Conservation (phyloP, 2,113 vertebrate species). For the Gnathonemus longibarbis region DNA sequence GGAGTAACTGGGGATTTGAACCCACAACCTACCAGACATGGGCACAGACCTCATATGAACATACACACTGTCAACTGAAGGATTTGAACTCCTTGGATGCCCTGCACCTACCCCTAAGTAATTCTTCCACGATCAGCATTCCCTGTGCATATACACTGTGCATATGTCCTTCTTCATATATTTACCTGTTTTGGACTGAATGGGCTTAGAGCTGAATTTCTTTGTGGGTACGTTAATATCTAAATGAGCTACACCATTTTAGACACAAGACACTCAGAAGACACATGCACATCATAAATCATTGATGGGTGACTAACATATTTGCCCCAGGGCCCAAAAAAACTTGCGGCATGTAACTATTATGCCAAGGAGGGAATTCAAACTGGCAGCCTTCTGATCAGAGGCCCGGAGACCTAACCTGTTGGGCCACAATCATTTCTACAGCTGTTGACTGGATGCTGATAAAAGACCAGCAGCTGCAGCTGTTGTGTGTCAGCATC, state of each 20-base stretch:
- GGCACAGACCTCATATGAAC: not conserved
- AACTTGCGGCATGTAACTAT: not conserved
- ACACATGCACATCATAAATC: not conserved
- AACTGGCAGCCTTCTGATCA: not conserved
- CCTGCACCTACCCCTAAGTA: not conserved
- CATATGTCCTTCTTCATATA: not conserved
- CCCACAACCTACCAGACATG: not conserved
- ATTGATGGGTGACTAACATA: not conserved
- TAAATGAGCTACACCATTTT: not conserved
- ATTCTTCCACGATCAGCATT: not conserved
- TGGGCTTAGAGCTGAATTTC: not conserved
- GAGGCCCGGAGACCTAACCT: not conserved
- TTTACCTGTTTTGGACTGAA: not conserved
- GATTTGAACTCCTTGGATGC: not conserved
- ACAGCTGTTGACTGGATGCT: not conserved
- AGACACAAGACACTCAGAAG: not conserved
- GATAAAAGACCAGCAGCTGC: not conserved
- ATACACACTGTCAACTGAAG: not conserved
- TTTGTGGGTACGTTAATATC: not conserved
- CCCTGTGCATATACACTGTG: not conserved
- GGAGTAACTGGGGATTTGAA: not conserved
- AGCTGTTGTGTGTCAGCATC: not conserved
- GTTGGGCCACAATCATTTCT: not conserved
- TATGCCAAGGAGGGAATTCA: not conserved
- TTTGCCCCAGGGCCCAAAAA: not conserved